Evolutionary conservation across 1,140 invertebrate genomes (phyloP).

Genomic region (Chlorops oryzae): DNA sequence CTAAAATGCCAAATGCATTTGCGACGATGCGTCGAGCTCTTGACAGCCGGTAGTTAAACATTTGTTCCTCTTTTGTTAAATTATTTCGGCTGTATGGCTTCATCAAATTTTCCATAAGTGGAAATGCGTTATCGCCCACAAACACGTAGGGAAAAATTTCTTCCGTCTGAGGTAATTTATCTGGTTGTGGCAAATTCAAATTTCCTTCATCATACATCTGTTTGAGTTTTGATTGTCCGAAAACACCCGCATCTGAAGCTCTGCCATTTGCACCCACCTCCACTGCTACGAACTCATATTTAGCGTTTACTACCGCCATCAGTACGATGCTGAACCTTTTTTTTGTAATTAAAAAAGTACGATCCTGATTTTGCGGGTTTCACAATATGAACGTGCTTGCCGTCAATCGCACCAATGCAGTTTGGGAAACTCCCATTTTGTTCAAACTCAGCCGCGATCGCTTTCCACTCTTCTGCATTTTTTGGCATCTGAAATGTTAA

Average conservation of each 20-base stretch:
- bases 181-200: neutral
- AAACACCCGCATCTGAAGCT: neutral
- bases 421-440: no score
- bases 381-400: neutral
- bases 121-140: no score
- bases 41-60: no score
- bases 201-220: neutral
- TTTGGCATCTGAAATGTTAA: conserved; percentile 7
- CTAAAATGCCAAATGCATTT: no score
- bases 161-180: neutral
- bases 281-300: neutral
- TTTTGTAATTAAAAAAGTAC: neutral
- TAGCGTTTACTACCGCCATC: no score
- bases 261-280: neutral
- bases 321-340: neutral
- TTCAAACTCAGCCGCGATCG: neutral
- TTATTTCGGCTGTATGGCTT: no score
- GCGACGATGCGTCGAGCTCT: no score
- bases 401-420: no score
- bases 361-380: neutral
- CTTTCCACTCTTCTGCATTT: neutral
- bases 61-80: no score
- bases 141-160: neutral
- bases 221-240: neutral
- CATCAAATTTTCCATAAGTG: no score